phyloP scores from a whole-genome alignment of 1,140 invertebrate species.

The Heliconius nattereri region DNA sequence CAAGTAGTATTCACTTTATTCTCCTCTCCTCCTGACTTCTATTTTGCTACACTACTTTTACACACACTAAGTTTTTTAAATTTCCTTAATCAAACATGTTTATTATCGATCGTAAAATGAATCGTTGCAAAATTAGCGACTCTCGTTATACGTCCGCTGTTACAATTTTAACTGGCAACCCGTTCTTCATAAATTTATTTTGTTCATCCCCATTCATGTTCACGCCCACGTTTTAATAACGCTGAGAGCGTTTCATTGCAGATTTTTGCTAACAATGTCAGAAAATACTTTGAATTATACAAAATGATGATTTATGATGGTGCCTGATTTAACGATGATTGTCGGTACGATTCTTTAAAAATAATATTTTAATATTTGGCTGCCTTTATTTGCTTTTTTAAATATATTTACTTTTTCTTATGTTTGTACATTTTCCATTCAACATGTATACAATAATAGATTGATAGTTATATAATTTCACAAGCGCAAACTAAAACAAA shows the following conservation, averaged over 20 bases:
- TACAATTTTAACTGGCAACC: slow-evolving; percentile 14
- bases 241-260: background rate
- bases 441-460: background rate
- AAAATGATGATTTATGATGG: background rate
- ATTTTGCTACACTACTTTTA: background rate
- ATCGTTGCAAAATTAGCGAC: background rate
- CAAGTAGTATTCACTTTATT: too few relatives aligned
- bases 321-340: background rate
- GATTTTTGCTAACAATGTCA: background rate
- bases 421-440: too few relatives aligned
- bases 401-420: too few relatives aligned
- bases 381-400: too few relatives aligned
- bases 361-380: too few relatives aligned
- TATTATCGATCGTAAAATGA: slow-evolving; percentile 1
- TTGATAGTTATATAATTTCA: slow-evolving; percentile 25
- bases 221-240: slow-evolving; percentile 22
- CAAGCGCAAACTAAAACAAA: slow-evolving; percentile 24
- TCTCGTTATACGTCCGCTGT: background rate
- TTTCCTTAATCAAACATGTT: background rate
- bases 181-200: slow-evolving; percentile 13
- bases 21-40: too few relatives aligned
- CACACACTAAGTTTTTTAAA: background rate
- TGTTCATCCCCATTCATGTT: slow-evolving; percentile 25
- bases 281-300: background rate
- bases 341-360: background rate